Percentiles rank a stretch among this genome's conserved stretches.
phyloP scores from a whole-genome alignment of 2,113 vertebrate genomes.

The Monopterus albus region DNA sequence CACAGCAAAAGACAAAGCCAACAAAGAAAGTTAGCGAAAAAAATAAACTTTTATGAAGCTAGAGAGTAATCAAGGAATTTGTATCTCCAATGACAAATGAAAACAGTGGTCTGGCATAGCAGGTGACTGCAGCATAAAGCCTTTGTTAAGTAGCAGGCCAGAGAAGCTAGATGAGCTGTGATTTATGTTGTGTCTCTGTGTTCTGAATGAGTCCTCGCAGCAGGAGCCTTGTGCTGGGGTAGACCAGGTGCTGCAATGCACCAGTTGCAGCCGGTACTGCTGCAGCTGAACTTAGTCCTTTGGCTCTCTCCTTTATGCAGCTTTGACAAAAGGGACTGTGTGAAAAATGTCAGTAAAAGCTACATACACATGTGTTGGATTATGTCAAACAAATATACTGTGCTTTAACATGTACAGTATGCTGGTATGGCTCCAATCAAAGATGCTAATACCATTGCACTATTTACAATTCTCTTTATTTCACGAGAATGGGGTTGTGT shows the following conservation, averaged over 20 bases:
- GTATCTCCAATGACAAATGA: slow-evolving; percentile 44
- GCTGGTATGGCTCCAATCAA: background rate
- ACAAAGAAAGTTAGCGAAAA: slow-evolving; percentile 15
- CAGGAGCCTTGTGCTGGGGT: slow-evolving; percentile 48
- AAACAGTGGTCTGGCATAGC: slow-evolving; percentile 29
- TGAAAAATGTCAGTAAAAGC: background rate
- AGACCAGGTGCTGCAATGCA: slow-evolving; percentile 80
- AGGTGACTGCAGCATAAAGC: slow-evolving; percentile 57
- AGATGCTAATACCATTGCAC: too few relatives aligned
- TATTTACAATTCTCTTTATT: background rate
- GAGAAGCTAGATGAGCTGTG: slow-evolving; percentile 58
- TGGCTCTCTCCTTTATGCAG: slow-evolving; percentile 7
- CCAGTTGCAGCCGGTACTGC: slow-evolving; percentile 70
- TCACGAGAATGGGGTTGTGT: too few relatives aligned
- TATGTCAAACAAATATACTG: background rate
- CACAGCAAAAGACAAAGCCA: slow-evolving; percentile 21
- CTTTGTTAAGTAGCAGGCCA: slow-evolving; percentile 40
- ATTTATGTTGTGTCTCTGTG: slow-evolving; percentile 74
- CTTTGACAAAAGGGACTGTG: slow-evolving; percentile 17
- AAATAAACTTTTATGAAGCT: slow-evolving; percentile 28
- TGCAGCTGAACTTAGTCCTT: slow-evolving; percentile 46
- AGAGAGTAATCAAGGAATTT: slow-evolving; percentile 41
- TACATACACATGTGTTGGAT: background rate
- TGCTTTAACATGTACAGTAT: background rate
- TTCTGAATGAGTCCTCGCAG: slow-evolving; percentile 72